phyloP scores from a whole-genome alignment of 1,140 invertebrate genomes.

The Diuraphis noxia region DNA sequence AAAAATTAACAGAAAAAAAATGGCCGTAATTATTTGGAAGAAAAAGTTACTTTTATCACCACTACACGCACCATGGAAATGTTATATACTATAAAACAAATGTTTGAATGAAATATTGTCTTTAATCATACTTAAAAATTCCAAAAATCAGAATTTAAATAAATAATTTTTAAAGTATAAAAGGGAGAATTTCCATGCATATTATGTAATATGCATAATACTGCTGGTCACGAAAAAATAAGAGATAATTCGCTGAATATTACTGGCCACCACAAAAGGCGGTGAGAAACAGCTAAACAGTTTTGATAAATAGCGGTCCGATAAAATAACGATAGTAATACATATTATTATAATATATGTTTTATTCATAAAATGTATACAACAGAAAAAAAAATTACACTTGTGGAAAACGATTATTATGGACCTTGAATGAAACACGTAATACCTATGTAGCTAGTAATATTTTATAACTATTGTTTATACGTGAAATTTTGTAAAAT shows the following conservation, averaged over 20 bases:
- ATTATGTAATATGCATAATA: not conserved
- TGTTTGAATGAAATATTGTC: not conserved
- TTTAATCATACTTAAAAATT: not conserved
- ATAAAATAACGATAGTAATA: not conserved
- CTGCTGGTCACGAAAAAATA: not conserved
- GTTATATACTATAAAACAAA: no score
- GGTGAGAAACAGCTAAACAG: not conserved
- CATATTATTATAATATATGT: not conserved
- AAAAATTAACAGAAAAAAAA: no score
- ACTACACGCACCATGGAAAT: no score
- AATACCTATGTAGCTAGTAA: not conserved
- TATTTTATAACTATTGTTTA: not conserved
- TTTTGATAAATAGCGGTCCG: not conserved
- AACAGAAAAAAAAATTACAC: not conserved
- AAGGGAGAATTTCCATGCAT: not conserved
- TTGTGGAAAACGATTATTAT: not conserved
- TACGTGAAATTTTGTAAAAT: not conserved
- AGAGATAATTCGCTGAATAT: not conserved
- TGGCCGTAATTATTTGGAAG: no score
- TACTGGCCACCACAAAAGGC: not conserved
- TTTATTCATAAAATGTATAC: not conserved
- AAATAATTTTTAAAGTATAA: not conserved
- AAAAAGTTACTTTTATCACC: no score
- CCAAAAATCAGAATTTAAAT: not conserved
- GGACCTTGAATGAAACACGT: not conserved